Base-by-base conservation (phyloP, 2,888 invertebrate genomes). In the Anodontia alba region DNA sequence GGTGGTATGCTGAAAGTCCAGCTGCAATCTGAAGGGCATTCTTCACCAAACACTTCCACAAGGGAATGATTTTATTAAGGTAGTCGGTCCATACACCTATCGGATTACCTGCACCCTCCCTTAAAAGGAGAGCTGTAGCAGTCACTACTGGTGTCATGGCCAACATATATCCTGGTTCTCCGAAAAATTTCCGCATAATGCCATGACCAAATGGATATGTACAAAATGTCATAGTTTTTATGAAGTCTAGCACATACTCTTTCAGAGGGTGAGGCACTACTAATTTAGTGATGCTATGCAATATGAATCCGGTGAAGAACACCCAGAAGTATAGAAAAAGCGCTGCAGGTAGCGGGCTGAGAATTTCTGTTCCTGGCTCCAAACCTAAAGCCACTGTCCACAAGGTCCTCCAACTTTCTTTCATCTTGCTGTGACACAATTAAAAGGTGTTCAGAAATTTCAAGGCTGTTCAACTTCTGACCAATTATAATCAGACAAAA, bases 151-250 rank as follows among this genome's bases (percentile, higher is more conserved):
- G 90, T 15, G 89, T 82, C 62, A 83, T 82, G 0, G 83, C 83
- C 17, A 75, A 23, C 67, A 86, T 68, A 54, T 88, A 90, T 0
- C 88, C 90, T 0, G 81, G 71, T 70, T 87, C 83, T 5, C 90
- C 90, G 20, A 84, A 81, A 62, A 79, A 72, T 23, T 83, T 78
- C n/a, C 91, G 73, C 43, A 88, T 80, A 0, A 88, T 71, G 10
- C 89, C 90, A 73, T 89, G 89, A 10, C 89, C 89, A 74, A 89
- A 88, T 2, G 88, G 88, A 42, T 88, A 91, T 0, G 86, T 69
- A 79, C 88, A 88, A 10, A 90, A 70, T 17, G 83, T 81, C 73
- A 88, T 36, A 2, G 89, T 88, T 72, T 88, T 88, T 57, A 89
- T 83, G 76, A 87, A 91, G 75, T 91, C 91, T 7, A 86, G 79